Conservation (phyloP, 1,140 invertebrate genomes). For the Pristionchus pacificus region DNA sequence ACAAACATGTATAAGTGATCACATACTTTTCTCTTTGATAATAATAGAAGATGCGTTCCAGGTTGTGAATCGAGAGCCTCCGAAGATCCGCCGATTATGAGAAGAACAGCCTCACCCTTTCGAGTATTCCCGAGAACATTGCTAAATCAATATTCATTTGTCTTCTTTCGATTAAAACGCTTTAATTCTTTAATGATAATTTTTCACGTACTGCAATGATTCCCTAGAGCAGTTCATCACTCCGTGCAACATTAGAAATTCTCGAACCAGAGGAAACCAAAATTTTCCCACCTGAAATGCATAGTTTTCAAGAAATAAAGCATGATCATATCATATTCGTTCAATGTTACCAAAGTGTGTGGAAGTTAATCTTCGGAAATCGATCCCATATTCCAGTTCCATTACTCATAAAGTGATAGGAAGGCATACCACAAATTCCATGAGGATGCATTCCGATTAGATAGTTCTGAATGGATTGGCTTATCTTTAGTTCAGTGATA, state of each 20-base stretch:
- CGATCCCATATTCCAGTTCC: constrained; percentile 16
- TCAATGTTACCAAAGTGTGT: constrained; percentile 13
- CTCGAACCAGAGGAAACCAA: neutral
- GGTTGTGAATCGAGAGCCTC: constrained; percentile 17
- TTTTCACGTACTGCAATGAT: constrained; percentile 12
- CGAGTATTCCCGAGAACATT: neutral
- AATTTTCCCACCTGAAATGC: constrained; percentile 3
- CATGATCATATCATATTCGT: no score
- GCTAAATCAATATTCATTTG: neutral
- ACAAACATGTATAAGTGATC: no score
- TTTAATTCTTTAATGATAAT: constrained; percentile 4
- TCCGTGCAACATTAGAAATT: constrained; percentile 13
- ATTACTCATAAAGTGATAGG: constrained; percentile 10
- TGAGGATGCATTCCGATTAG: constrained; percentile 17
- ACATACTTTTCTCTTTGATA: constrained; percentile 17
- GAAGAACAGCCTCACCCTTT: constrained; percentile 11
- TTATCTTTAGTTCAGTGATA: neutral
- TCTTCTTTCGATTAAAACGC: neutral
- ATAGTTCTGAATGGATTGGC: constrained; percentile 25
- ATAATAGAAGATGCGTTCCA: neutral
- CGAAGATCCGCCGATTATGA: constrained; percentile 10
- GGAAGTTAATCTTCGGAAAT: constrained; percentile 13
- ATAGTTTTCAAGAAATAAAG: constrained; percentile 18
- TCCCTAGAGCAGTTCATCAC: constrained; percentile 12
- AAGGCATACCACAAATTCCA: constrained; percentile 5